Conservation (phyloP, 2,797 vertebrate species). For the Sciurus vulgaris region DNA sequence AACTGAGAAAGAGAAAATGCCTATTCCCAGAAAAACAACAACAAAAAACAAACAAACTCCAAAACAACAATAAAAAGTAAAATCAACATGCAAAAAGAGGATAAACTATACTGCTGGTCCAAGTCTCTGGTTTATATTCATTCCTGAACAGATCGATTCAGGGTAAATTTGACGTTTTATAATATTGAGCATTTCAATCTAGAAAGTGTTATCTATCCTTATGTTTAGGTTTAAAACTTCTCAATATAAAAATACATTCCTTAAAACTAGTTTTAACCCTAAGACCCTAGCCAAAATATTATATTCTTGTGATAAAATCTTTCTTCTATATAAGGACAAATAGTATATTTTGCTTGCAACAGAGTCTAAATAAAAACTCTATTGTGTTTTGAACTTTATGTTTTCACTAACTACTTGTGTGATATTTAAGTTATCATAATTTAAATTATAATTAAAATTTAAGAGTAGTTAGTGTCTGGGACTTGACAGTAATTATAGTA, state of each 20-base stretch:
- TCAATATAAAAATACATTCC: background rate
- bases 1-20: background rate
- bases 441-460: slow-evolving; percentile 50
- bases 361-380: background rate
- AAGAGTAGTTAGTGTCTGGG: slow-evolving; percentile 16
- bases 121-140: background rate
- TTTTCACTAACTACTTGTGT: background rate
- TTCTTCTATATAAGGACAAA: background rate
- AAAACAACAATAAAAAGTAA: background rate
- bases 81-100: background rate
- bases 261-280: background rate
- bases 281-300: background rate
- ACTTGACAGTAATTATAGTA: background rate
- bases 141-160: background rate
- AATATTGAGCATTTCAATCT: too few species aligned
- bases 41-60: too few species aligned
- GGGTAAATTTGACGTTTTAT: too few species aligned
- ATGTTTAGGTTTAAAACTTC: too few species aligned
- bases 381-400: background rate
- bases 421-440: slow-evolving; percentile 44
- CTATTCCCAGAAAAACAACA: background rate
- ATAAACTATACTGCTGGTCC: background rate
- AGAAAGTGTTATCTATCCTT: too few species aligned
- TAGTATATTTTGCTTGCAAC: background rate
- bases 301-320: background rate